Conservation (phyloP, 2,113 vertebrate species). For the Sturnus vulgaris region DNA sequence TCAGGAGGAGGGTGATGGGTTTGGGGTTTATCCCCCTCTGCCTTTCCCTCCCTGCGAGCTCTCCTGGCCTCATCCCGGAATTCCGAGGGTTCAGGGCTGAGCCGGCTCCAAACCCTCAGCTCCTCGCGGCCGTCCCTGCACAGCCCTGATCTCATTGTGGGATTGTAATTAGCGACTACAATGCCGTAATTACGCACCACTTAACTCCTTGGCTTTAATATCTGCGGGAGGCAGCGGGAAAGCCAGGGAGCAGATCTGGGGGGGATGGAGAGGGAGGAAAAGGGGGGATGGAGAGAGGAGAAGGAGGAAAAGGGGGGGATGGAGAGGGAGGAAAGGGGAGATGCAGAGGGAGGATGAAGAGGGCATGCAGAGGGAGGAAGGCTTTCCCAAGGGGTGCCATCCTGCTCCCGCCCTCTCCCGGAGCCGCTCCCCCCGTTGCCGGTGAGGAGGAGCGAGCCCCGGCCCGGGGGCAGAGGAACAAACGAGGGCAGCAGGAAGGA, state of each 20-base stretch:
- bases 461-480: neutral
- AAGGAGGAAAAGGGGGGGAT: no score
- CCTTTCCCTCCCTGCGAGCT: neutral
- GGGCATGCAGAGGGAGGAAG: no score
- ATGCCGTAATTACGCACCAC: slow-evolving; percentile 66
- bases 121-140: slow-evolving; percentile 19
- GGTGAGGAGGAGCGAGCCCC: neutral
- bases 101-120: neutral
- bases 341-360: no score
- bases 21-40: neutral
- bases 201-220: slow-evolving; percentile 66
- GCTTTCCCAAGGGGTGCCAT: neutral
- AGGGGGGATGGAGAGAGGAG: no score
- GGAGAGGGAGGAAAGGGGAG: no score
- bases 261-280: neutral
- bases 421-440: neutral
- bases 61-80: neutral
- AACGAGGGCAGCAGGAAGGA: slow-evolving; percentile 29
- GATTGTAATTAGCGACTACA: slow-evolving; percentile 70
- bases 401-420: neutral
- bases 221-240: slow-evolving; percentile 2
- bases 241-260: neutral
- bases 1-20: neutral
- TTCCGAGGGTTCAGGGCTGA: neutral
- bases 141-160: slow-evolving; percentile 65